Evolutionary conservation across 2,113 vertebrate genomes (phyloP).

Genomic region (Coptodon rendalli): DNA sequence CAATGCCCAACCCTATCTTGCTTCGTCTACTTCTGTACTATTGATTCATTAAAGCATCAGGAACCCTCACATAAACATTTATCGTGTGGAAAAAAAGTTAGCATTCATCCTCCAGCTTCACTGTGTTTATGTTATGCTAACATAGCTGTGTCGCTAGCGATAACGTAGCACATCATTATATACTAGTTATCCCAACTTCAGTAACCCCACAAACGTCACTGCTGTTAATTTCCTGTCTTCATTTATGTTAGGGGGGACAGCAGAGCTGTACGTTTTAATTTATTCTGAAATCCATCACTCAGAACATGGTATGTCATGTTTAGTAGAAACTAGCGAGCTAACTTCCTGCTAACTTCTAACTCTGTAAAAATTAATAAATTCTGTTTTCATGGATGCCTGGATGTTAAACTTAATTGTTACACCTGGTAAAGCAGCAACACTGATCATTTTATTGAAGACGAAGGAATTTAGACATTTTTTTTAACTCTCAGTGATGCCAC

Average conservation of each 20-base stretch:
- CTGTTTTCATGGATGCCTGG: background rate
- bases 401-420: background rate
- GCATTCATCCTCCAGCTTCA: no score
- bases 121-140: background rate
- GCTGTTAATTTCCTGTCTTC: background rate
- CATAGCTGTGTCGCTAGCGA: background rate
- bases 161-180: background rate
- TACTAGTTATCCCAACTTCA: background rate
- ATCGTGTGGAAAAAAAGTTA: no score
- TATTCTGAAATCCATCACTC: background rate
- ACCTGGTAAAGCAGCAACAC: background rate
- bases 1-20: no score
- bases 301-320: background rate
- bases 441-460: background rate
- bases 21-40: no score
- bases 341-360: background rate
- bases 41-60: no score
- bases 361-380: background rate
- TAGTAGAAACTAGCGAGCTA: background rate
- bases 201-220: background rate
- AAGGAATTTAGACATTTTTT: background rate
- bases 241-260: background rate
- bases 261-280: background rate
- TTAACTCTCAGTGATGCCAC: background rate
- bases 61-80: no score